These are phyloP conservation scores for Myotis pilosus DNA, from an alignment of 2,797 vertebrate genomes.

Conservation along the genomic window DNA sequence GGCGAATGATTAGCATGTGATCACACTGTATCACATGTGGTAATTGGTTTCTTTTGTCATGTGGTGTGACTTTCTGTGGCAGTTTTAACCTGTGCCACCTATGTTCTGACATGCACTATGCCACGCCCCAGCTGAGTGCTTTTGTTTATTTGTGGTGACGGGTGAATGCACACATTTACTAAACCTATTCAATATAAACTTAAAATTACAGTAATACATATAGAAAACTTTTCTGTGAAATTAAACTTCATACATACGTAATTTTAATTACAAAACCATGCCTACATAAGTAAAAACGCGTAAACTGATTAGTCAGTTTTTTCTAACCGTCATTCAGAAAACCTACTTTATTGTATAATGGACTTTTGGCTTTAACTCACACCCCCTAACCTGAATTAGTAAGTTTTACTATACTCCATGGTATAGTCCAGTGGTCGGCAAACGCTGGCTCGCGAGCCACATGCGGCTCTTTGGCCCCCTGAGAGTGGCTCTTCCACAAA, in stretches of 20 bases:
- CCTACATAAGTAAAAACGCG: neutral
- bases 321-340: neutral
- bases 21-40: neutral
- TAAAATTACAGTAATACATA: neutral
- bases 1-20: neutral
- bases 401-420: neutral
- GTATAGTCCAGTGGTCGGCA: neutral
- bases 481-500: too few species aligned
- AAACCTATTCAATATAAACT: neutral
- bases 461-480: too few species aligned
- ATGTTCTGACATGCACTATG: neutral
- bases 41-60: neutral
- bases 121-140: neutral
- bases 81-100: neutral
- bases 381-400: neutral
- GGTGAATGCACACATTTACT: too few species aligned
- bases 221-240: neutral
- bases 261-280: neutral
- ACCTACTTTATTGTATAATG: neutral
- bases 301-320: neutral
- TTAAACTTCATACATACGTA: neutral
- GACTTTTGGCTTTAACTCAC: neutral
- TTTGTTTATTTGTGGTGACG: neutral
- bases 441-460: too few species aligned
- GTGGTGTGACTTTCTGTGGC: too few species aligned